Evolutionary conservation across 2,888 invertebrate species (phyloP), one percentile per base, ranked within the genome.

Genomic region (Epinotia demarniana): DNA sequence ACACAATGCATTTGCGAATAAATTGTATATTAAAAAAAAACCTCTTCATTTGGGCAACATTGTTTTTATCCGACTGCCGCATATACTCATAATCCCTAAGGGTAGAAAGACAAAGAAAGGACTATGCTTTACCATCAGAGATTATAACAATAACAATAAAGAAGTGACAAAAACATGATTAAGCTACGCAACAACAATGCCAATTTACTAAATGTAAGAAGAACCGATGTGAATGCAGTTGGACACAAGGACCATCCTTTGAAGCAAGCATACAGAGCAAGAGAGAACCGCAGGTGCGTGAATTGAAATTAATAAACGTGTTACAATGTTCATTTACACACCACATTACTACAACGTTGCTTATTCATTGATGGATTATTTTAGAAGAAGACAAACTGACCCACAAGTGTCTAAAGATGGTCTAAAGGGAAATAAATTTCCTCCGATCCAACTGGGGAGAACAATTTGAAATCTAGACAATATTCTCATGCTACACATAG

Each of bases 261-360:
- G 12, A 67, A 79, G 79, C 73, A 71, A 79, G 73, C 9, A 80
- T 81, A 80, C 77, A 81, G 23, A 16, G 23, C 5, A 79, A 82
- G 76, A 83, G 83, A 83, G 79, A 73, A 78, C 72, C 85, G 83
- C 86, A 89, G 85, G 84, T 89, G 86, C 49, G 11, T 57, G 23
- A 80, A 82, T 73, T 70, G 60, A 69, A 76, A 77, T 83, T 81
- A 77, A 72, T 67, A 61, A 39, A 19, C 11, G 39, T n/a, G 27
- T 57, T 53, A 63, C 87, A 88, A 39, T 23, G 85, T 79, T 84
- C 83, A 87, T 87, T 87, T 86, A 87, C 87, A 86, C 81, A 82
- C 80, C 79, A 79, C 78, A 78, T 82, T 82, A 80, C 83, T 84
- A 86, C 85, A 84, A 64, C 46, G 16, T 27, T 4, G n/a, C 27